Percentiles rank a stretch among this genome's conserved stretches.
These are phyloP conservation scores for Thymelicus lineola DNA, from an alignment of 2,888 invertebrate genomes.

Conservation along the genomic window DNA sequence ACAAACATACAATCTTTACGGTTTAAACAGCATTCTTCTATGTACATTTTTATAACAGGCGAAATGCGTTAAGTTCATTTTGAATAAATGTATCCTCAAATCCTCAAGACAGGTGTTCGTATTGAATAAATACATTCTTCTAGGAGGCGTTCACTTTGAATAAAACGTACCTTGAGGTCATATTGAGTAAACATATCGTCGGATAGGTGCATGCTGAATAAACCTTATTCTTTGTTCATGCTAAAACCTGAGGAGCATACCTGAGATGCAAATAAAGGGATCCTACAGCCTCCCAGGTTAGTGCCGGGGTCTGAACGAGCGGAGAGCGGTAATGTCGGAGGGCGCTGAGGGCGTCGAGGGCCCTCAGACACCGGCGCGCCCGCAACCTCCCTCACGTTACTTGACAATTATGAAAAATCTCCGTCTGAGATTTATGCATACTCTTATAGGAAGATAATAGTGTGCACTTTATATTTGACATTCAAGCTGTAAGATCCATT, in stretches of 20 bases:
- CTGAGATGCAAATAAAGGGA: slow-evolving; percentile 19
- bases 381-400: slow-evolving; percentile 11
- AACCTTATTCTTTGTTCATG: neutral
- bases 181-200: neutral
- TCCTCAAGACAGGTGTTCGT: neutral
- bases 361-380: slow-evolving; percentile 1
- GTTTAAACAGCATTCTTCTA: neutral
- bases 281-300: neutral
- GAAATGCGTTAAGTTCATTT: too few species aligned
- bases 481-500: too few species aligned
- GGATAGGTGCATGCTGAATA: neutral
- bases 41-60: neutral
- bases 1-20: too few species aligned
- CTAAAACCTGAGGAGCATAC: neutral
- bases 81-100: neutral
- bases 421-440: slow-evolving; percentile 1
- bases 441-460: neutral
- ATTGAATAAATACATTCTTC: neutral
- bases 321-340: slow-evolving; percentile 25
- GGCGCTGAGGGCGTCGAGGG: slow-evolving; percentile 2
- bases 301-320: slow-evolving; percentile 14
- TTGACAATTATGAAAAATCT: slow-evolving; percentile 17
- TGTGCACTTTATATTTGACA: neutral
- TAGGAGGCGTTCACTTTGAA: neutral
- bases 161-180: neutral